Evolutionary conservation across 2,797 vertebrate genomes (phyloP).

Genomic region (Bucorvus abyssinicus): DNA sequence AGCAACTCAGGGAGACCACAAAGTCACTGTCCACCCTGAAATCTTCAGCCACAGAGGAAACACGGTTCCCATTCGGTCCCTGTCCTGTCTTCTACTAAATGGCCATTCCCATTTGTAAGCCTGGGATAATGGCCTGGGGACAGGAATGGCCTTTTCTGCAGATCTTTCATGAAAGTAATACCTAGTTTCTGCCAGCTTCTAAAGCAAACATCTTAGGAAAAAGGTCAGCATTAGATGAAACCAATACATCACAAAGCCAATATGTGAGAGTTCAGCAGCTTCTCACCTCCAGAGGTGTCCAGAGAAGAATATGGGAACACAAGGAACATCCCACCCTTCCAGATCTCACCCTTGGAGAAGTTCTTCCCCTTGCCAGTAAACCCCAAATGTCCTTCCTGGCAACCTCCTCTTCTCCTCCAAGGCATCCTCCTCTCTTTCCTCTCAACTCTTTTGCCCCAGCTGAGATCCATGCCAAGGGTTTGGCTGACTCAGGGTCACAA

Average conservation of each 20-base stretch:
- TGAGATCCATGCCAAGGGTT: background rate
- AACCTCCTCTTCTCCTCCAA: too few species aligned
- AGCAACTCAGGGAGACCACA: background rate
- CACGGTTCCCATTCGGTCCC: background rate
- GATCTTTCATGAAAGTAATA: background rate
- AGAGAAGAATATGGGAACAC: too few species aligned
- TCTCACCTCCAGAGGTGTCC: background rate
- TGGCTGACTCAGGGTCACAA: background rate
- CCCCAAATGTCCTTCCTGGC: too few species aligned
- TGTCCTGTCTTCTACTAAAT: background rate
- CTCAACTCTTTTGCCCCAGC: too few species aligned
- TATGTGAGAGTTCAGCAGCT: background rate
- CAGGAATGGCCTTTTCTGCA: background rate
- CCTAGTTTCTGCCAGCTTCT: background rate
- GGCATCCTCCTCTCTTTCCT: too few species aligned
- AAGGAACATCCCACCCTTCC: too few species aligned
- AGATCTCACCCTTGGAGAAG: too few species aligned
- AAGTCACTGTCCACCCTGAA: background rate
- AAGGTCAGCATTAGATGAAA: background rate
- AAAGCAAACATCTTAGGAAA: background rate
- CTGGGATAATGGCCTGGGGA: background rate
- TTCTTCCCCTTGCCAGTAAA: too few species aligned
- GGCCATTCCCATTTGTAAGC: background rate
- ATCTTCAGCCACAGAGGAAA: background rate
- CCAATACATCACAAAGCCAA: background rate